Conservation (phyloP, 2,113 vertebrate genomes). For the Paradoxurus hermaphroditus region DNA sequence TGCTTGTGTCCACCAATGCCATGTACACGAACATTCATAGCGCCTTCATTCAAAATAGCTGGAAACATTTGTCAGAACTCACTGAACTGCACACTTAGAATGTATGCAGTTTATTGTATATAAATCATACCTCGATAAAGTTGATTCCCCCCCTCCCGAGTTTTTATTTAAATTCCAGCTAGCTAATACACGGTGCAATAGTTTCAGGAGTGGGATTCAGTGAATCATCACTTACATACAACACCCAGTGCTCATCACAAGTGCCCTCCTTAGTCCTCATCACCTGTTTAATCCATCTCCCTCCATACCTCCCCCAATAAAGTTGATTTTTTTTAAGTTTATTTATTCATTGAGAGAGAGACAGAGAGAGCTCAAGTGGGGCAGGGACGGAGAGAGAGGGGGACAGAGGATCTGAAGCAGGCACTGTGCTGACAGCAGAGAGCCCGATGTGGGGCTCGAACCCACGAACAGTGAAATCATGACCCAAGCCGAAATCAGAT, state of each 20-base stretch:
- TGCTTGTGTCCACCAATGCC: neutral
- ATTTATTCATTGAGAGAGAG: no score
- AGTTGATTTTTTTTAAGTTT: no score
- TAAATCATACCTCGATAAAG: neutral
- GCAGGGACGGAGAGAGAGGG: no score
- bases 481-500: no score
- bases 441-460: no score
- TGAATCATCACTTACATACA: neutral
- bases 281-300: neutral
- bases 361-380: no score
- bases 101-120: neutral
- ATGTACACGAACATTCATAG: neutral
- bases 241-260: neutral
- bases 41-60: neutral
- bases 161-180: neutral
- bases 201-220: neutral
- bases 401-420: no score
- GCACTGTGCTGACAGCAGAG: no score
- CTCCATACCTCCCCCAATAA: no score
- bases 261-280: neutral
- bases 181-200: neutral
- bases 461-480: no score
- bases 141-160: neutral
- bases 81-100: neutral
- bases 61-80: neutral